A percentile compares a stretch with the other conserved stretches of the same genome.
Evolutionary conservation across 2,113 vertebrate species (phyloP).

Genomic region (Propithecus coquereli): DNA sequence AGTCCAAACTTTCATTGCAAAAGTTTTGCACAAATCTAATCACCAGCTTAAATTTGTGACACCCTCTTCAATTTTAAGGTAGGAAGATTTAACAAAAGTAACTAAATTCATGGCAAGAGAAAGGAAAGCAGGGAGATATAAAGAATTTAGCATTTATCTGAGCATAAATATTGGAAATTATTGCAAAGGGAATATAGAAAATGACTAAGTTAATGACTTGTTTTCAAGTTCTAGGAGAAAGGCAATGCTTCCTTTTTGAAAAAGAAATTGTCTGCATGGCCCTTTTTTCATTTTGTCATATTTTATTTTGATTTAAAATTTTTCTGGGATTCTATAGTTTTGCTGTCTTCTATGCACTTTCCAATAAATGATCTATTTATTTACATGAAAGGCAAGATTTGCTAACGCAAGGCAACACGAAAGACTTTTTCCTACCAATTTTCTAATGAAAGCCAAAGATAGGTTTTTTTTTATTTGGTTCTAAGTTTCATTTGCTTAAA

Average conservation of each 20-base stretch:
- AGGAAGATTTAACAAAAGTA: background rate
- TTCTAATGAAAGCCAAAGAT: conserved; percentile 73
- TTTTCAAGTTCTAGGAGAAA: conserved; percentile 50
- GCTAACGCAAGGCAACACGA: conserved; percentile 68
- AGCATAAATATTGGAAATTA: conserved; percentile 27
- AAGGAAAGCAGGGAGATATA: background rate
- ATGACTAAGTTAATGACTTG: conserved; percentile 52
- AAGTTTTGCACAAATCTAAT: conserved; percentile 34
- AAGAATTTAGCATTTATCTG: conserved; percentile 45
- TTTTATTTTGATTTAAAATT: conserved; percentile 78
- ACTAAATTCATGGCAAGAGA: conserved; percentile 41
- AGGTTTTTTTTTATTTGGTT: conserved; percentile 75
- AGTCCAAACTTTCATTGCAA: background rate
- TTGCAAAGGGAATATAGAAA: conserved; percentile 29
- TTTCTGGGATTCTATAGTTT: conserved; percentile 72
- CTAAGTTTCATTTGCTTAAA: conserved; percentile 79
- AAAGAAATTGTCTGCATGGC: conserved; percentile 63
- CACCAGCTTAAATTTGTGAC: conserved; percentile 21
- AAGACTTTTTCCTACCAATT: conserved; percentile 74
- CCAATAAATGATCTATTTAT: conserved; percentile 82
- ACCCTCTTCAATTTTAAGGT: background rate
- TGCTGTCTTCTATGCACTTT: conserved; percentile 71
- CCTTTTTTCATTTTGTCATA: conserved; percentile 63
- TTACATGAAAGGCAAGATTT: conserved; percentile 81
- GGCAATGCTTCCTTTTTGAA: conserved; percentile 24